Base-by-base conservation (phyloP, 2,888 invertebrate species). In the Nebria brevicollis region DNA sequence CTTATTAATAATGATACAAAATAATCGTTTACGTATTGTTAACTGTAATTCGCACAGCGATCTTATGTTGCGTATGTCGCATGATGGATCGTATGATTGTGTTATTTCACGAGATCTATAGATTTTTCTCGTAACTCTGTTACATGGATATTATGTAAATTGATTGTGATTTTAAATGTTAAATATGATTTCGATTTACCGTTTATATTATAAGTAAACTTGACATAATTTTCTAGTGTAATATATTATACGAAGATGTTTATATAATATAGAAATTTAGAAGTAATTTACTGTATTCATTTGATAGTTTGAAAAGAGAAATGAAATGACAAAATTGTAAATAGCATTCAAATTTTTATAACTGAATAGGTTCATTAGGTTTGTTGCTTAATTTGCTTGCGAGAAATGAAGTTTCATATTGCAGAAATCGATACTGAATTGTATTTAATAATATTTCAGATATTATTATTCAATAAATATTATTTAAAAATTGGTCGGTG, bases 271-370 rank as follows among this genome's bases (percentile, higher is more conserved):
- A 34, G 34, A 34, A 34, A 34, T 34, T 34, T 34, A 34, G 34
- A 34, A 34, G 34, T 54, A 54, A 54, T 54, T 54, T 54, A 3
- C 13, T 11, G 13, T 11, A 54, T 54, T 8, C 54, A 54, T 8
- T 54, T 13, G 7, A 3, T 8, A 54, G 54, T 54, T 54, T 54
- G 54, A 54, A 54, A 6, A 8, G 54, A 54, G 54, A 54, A 54
- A 54, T 54, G 8, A 11, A 11, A 8, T 7, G 54, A 54, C 34
- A 54, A 54, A 54, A 54, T 54, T 82, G 81, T 82, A 82, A 84
- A 83, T 82, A 66, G 72, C 66, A 83, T 84, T 83, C 5, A 34
- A 34, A 82, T 83, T 72, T 20, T 83, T 41, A 41, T 26, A 41
- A 20, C 5, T 73, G 41, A 73, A 73, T 73, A 13, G 34, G 43